Evolutionary conservation across 2,888 invertebrate genomes (phyloP), one percentile per base, ranked within the genome.

Genomic region (Lasiommata megera): DNA sequence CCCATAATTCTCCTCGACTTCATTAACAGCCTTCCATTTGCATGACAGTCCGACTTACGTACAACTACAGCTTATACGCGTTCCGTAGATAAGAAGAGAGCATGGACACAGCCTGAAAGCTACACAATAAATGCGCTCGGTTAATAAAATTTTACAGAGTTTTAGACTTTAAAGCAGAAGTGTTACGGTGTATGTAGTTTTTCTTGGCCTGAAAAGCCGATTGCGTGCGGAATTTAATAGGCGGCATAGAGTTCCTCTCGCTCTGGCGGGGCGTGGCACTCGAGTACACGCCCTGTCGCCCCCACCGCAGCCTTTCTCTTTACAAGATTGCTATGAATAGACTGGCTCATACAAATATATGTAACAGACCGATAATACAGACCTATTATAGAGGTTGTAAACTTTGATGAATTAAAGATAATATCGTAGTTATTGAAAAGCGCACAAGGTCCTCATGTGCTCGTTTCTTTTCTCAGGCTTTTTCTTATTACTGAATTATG

Each of bases 11-110:
- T 88, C 82, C 77, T 82, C 80, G 84, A 82, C 88, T 89, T 89
- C 89, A 89, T 89, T 89, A 88, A 84, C 88, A 88, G 88, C 82
- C 88, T 82, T 84, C 88, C 88, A 89, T 89, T 89, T 89, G 88
- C 88, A 88, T 88, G 88, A 87, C 88, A 88, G 79, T 77, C 77
- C 76, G 61, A 69, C 68, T 64, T 70, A 71, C 71, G 66, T 73
- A 74, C 69, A 72, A 56, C 68, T 71, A 73, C 64, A 84, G 77
- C 75, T 76, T 70, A 80, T 81, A 83, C 82, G 76, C 77, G 70
- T 65, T 70, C 70, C 71, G 74, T 66, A 70, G 72, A 68, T 71
- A 68, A 71, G 67, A 76, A 75, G 69, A 68, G 73, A 79, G 75
- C 70, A 72, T 68, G 74, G 75, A 77, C 79, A 75, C 75, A 72